These are phyloP conservation scores for Arenaria interpres DNA, from an alignment of 2,113 vertebrate species.

Conservation along the genomic window DNA sequence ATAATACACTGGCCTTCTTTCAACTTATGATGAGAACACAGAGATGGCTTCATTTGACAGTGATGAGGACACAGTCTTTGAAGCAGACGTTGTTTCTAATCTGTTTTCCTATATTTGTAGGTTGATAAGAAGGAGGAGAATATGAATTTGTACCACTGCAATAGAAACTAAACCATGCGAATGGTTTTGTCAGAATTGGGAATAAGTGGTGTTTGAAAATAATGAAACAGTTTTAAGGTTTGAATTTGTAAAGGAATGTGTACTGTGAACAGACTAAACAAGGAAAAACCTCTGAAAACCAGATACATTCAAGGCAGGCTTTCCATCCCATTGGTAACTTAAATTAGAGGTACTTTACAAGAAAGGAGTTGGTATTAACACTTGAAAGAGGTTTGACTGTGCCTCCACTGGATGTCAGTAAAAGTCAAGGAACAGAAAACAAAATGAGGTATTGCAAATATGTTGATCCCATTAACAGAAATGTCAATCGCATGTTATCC, in stretches of 20 bases:
- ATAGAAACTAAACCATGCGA: background rate
- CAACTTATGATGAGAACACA: conserved; percentile 72
- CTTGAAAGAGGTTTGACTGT: background rate
- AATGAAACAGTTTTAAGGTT: background rate
- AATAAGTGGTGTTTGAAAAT: background rate
- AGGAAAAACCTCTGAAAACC: background rate
- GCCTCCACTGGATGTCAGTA: conserved; percentile 34
- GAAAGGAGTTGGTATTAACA: background rate
- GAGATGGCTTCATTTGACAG: conserved; percentile 77
- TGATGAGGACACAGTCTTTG: conserved; percentile 76
- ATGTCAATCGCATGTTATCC: background rate
- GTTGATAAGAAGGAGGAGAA: background rate
- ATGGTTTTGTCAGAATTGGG: background rate
- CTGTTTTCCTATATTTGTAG: background rate
- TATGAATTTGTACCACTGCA: background rate
- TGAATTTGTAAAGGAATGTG: background rate
- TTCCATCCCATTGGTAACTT: background rate
- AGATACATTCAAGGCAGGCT: background rate
- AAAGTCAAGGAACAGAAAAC: conserved; percentile 33
- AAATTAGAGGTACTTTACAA: background rate
- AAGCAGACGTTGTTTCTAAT: conserved; percentile 33
- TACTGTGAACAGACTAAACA: background rate
- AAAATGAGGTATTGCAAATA: background rate
- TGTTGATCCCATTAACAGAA: background rate
- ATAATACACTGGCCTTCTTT: conserved; percentile 72